Conservation (phyloP, 2,113 vertebrate species). For the Uropsilus gracilis region DNA sequence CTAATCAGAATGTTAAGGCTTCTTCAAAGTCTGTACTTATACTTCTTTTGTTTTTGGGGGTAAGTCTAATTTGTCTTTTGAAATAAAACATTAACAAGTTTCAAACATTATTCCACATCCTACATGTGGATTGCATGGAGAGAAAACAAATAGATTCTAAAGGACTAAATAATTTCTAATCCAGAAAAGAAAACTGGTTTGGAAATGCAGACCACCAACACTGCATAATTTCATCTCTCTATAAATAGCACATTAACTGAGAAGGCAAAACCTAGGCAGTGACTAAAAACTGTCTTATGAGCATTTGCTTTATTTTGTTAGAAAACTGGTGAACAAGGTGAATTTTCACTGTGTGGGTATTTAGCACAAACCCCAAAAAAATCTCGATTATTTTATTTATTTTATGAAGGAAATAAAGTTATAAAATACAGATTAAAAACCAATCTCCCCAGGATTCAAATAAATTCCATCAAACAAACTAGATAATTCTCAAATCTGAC, state of each 20-base stretch:
- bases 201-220: neutral
- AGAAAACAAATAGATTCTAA: neutral
- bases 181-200: neutral
- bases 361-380: too few species aligned
- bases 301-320: neutral
- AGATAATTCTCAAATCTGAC: neutral
- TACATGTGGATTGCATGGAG: neutral
- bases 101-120: neutral
- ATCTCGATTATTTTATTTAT: neutral
- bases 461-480: neutral
- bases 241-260: neutral
- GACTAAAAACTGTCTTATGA: neutral
- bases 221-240: neutral
- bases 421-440: neutral
- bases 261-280: neutral
- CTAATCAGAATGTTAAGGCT: neutral
- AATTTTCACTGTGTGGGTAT: neutral
- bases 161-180: neutral
- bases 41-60: neutral
- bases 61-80: neutral
- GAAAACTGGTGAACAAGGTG: neutral
- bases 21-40: neutral
- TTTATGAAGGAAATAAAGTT: conserved; percentile 5
- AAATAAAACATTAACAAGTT: conserved; percentile 18
- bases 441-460: neutral